Evolutionary conservation across 2,113 vertebrate genomes (phyloP).

Genomic region (Barbus barbus): DNA sequence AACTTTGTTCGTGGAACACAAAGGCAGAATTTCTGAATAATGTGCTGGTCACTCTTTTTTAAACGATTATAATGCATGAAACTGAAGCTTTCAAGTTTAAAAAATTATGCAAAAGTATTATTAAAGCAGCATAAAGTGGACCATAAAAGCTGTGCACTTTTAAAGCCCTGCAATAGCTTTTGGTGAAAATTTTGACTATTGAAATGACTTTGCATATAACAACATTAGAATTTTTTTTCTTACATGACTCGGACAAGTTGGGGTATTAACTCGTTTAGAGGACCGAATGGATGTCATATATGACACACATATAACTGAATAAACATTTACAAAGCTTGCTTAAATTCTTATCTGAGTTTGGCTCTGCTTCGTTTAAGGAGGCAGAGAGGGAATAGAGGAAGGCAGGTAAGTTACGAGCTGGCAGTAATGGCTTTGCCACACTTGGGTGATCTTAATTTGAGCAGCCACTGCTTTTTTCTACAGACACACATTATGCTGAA

Average conservation of each 20-base stretch:
- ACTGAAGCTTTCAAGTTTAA: neutral
- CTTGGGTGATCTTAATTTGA: slow-evolving; percentile 50
- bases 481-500: slow-evolving; percentile 18
- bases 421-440: slow-evolving; percentile 52
- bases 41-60: neutral
- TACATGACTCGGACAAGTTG: neutral
- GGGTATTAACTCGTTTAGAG: neutral
- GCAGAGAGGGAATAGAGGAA: slow-evolving; percentile 25
- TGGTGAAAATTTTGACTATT: neutral
- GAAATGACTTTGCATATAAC: neutral
- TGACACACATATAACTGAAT: neutral
- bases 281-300: neutral
- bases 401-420: slow-evolving; percentile 41
- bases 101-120: neutral
- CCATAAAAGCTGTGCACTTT: neutral
- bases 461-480: slow-evolving; percentile 16
- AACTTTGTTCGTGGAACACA: neutral
- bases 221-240: neutral
- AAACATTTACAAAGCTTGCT: slow-evolving; percentile 12
- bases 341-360: neutral
- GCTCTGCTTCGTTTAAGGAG: neutral
- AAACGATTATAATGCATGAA: neutral
- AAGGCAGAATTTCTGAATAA: neutral
- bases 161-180: neutral
- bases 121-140: neutral